Percentiles rank a stretch among this genome's conserved stretches.
Conservation (phyloP, 2,888 invertebrate genomes). For the Oxytorus armatus region DNA sequence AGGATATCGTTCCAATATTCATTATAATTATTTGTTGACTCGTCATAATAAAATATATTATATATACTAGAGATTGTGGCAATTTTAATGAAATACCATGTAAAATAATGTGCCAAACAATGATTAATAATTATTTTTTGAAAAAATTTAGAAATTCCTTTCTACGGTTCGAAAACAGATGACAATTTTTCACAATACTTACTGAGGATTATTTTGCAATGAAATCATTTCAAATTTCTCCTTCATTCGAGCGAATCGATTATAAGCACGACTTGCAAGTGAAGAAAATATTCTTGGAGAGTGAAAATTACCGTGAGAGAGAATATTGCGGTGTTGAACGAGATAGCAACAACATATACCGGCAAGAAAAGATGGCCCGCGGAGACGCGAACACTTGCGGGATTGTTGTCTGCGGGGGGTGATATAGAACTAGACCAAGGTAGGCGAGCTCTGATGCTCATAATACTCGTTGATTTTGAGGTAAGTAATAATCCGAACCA, state of each 20-base stretch:
- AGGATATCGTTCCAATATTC: no score
- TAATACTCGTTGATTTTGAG: not conserved
- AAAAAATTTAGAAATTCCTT: no score
- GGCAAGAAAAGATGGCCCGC: conserved; percentile 13
- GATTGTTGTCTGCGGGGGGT: conserved; percentile 12
- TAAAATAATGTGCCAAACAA: no score
- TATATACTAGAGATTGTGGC: no score
- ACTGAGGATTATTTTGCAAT: not conserved
- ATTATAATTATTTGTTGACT: no score
- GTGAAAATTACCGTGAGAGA: conserved; percentile 39
- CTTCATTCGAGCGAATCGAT: not conserved
- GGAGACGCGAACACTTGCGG: conserved; percentile 11
- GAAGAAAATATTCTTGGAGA: not conserved
- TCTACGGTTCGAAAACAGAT: no score
- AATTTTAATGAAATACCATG: no score
- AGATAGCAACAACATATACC: not conserved
- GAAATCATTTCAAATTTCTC: not conserved
- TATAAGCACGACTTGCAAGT: not conserved
- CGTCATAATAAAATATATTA: no score
- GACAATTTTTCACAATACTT: no score
- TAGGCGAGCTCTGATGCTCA: not conserved
- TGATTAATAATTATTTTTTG: no score
- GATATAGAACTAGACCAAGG: conserved; percentile 19
- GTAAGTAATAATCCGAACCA: conserved; percentile 13
- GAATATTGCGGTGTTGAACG: not conserved